phyloP scores from a whole-genome alignment of 2,113 vertebrate species.

The Cavia porcellus region DNA sequence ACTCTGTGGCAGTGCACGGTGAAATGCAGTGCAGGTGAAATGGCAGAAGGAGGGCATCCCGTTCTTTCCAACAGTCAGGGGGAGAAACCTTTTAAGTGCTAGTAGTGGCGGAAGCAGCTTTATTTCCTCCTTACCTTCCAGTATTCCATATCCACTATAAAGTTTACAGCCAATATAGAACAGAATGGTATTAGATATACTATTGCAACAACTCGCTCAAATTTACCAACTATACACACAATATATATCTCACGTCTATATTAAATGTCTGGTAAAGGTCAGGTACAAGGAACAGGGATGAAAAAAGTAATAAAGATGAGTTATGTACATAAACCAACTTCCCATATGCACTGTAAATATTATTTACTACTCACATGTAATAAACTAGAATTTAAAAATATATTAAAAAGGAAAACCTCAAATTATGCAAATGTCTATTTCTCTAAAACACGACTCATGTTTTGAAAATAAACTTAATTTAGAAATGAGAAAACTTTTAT shows the following conservation, averaged over 20 bases:
- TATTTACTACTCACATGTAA: background rate
- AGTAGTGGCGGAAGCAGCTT: background rate
- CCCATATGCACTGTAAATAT: background rate
- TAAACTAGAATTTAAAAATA: background rate
- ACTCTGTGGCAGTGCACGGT: background rate
- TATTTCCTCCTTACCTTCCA: background rate
- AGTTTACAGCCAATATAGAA: background rate
- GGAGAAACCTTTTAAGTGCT: slow-evolving; percentile 6
- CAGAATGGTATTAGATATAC: background rate
- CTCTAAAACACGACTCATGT: background rate
- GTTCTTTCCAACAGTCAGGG: background rate
- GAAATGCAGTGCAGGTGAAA: background rate
- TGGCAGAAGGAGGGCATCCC: background rate
- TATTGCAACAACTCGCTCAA: background rate
- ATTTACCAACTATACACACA: background rate
- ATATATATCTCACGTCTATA: background rate
- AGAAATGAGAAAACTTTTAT: background rate
- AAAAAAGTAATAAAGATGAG: background rate
- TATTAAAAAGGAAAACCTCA: background rate
- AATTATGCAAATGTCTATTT: background rate
- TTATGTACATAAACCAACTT: background rate
- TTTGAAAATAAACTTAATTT: slow-evolving; percentile 48
- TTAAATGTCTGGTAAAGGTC: slow-evolving; percentile 38
- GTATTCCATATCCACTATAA: slow-evolving; percentile 14
- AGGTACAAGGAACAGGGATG: background rate